Base-by-base conservation (phyloP, 1,140 invertebrate genomes). In the Ceratosolen fusciceps region DNA sequence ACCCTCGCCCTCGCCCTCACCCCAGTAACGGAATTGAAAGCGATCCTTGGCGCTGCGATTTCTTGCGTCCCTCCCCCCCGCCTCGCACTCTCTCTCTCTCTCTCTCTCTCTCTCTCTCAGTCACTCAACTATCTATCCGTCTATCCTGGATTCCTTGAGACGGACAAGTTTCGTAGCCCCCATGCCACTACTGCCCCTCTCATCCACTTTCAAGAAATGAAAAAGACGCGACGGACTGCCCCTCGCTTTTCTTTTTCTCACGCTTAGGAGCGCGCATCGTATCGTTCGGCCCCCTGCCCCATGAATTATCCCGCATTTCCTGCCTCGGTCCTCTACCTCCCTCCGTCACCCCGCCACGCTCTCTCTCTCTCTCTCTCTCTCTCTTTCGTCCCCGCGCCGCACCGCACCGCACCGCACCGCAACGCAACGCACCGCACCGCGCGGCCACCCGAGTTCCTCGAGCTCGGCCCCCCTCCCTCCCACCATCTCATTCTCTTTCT, bases 261-360 rank as follows among this genome's bases (percentile, higher is more conserved):
- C 78, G 79, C 79, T 80, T 43, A 31, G 16, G 24, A 37, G 47
- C 62, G 31, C n/a, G 52, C 60, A 37, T 65, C 34, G 37, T 65
- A 74, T 74, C 72, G 72, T n/a, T n/a, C n/a, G n/a, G n/a, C n/a
- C 31, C 7, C 67, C 67, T 68, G 60, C 65, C 58, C 37, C 31
- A n/a, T 76, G 67, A 80, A 80, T 80, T 81, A 80, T 82, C 80
- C 82, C 80, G 83, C 80, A 78, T 81, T 84, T 83, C 83, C 83
- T 82, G 81, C 73, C 29, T 81, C 83, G 80, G 79, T 70, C 24
- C 60, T 60, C 58, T 29, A 24, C 26, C 58, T 60, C 26, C 29
- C 58, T 29, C 14, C 3, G 16, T 29, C 12, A 24, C 12, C 72
- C 58, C 67, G 37, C n/a, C 37, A 31, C 70, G 65, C 47, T 37